Conservation (phyloP, 2,113 vertebrate genomes). For the Poeciliopsis turrubarensis region DNA sequence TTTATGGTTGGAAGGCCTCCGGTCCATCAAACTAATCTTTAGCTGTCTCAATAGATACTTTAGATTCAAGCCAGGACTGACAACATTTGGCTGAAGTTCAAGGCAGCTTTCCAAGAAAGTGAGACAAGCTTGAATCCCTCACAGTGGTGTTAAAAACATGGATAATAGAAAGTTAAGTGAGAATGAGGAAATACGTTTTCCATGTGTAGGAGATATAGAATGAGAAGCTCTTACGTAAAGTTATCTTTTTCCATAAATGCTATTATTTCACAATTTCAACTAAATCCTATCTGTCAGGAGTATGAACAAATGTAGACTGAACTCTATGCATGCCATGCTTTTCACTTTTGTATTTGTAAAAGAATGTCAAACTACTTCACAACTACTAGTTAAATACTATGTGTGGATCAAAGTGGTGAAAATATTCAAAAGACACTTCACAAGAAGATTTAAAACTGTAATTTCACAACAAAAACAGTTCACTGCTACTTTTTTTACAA, state of each 20-base stretch:
- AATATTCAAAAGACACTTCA: neutral
- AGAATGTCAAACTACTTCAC: neutral
- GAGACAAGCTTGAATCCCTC: neutral
- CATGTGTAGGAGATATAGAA: no score
- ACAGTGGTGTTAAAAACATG: neutral
- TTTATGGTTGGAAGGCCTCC: neutral
- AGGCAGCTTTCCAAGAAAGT: neutral
- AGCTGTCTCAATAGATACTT: neutral
- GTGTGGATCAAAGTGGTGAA: neutral
- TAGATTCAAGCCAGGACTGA: neutral
- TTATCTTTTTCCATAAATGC: no score
- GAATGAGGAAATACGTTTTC: neutral
- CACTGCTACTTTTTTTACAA: neutral
- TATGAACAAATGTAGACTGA: no score
- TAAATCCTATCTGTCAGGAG: no score
- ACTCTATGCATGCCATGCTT: no score
- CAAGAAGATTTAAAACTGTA: neutral
- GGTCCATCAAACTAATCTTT: no score
- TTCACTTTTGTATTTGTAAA: no score
- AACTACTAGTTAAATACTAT: neutral
- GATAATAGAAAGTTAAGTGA: neutral
- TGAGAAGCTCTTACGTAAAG: no score
- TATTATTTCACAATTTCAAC: no score
- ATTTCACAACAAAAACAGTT: neutral
- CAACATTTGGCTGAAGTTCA: neutral